Evolutionary conservation across 2,113 vertebrate species (phyloP).

Genomic region (Bos javanicus): DNA sequence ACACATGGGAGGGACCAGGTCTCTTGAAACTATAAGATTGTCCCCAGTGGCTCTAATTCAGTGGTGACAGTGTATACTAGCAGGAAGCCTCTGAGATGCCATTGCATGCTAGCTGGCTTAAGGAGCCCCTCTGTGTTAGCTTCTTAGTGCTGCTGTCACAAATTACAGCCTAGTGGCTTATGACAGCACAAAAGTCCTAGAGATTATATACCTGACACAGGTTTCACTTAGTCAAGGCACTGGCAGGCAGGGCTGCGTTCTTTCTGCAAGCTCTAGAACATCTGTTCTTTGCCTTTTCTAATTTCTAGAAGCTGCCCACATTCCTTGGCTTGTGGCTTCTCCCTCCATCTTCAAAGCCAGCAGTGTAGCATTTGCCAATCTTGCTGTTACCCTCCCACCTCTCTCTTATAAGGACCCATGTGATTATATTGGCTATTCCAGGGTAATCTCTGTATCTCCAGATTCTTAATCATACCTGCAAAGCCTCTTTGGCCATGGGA

Average conservation of each 20-base stretch:
- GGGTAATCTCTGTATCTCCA: neutral
- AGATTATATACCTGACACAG: neutral
- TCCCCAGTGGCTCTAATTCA: neutral
- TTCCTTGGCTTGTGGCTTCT: neutral
- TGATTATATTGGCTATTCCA: neutral
- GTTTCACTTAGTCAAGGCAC: neutral
- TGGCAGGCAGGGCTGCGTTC: neutral
- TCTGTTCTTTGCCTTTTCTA: neutral
- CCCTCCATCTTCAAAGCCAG: neutral
- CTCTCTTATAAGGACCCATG: neutral
- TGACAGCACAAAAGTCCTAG: neutral
- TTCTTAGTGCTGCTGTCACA: neutral
- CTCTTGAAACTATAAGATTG: neutral
- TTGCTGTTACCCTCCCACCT: neutral
- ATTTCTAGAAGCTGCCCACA: neutral
- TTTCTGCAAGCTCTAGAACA: neutral
- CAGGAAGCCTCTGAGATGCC: neutral
- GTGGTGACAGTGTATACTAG: neutral
- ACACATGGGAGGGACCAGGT: neutral
- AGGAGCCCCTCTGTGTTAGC: neutral
- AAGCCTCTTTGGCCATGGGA: neutral
- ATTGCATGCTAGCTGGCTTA: fast-evolving
- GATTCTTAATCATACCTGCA: neutral
- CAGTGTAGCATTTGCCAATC: neutral
- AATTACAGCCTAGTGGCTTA: neutral